Conservation (phyloP, 2,888 invertebrate species). For the Eudasyphora cyanicolor region DNA sequence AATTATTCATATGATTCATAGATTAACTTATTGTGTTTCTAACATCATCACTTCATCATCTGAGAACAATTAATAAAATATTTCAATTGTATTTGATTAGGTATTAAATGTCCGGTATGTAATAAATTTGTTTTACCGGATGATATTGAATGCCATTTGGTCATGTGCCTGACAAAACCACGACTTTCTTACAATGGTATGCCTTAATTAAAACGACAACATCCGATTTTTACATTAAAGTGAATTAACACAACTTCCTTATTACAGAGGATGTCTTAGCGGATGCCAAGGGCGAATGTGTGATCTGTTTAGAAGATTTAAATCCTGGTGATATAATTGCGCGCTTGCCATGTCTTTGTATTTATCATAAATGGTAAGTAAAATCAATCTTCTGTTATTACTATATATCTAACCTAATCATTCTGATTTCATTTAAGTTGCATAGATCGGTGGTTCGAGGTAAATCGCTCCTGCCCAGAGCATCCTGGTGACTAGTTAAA, state of each 20-base stretch:
- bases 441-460: slow-evolving; percentile 99
- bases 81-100: slow-evolving; percentile 83
- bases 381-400: background rate
- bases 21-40: no score
- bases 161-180: slow-evolving; percentile 99
- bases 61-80: background rate
- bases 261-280: slow-evolving; percentile 96
- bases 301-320: slow-evolving; percentile 98
- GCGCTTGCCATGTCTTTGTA: slow-evolving; percentile 98
- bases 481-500: slow-evolving; percentile 94
- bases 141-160: slow-evolving; percentile 99
- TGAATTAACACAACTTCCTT: background rate
- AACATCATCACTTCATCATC: no score
- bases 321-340: slow-evolving; percentile 97
- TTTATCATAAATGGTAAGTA: slow-evolving; percentile 97
- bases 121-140: slow-evolving; percentile 98
- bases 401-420: background rate
- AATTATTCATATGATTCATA: no score
- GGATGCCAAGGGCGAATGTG: slow-evolving; percentile 98
- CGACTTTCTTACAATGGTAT: slow-evolving; percentile 98
- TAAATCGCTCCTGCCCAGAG: slow-evolving; percentile 99
- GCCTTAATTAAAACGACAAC: slow-evolving; percentile 46
- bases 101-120: slow-evolving; percentile 99
- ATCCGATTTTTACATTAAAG: background rate
- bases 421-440: slow-evolving; percentile 85